Percentiles rank a stretch among this genome's conserved stretches.
phyloP scores from a whole-genome alignment of 2,113 vertebrate species.

The Pterocles orientalis region DNA sequence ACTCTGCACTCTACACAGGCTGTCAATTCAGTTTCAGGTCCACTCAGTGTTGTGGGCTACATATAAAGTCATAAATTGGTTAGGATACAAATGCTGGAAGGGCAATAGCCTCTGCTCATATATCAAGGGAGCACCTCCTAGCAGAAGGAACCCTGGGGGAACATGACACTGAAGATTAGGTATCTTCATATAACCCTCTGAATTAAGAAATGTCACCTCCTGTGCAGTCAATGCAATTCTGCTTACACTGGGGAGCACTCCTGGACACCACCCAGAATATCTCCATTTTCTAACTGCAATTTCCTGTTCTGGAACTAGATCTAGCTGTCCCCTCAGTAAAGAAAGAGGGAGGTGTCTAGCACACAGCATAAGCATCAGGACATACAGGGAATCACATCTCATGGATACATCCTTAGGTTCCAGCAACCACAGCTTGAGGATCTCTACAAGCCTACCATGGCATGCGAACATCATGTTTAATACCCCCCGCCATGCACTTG shows the following conservation, averaged over 20 bases:
- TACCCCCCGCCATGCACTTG: accelerated
- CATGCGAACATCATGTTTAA: neutral
- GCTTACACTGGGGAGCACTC: neutral
- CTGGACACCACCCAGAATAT: neutral
- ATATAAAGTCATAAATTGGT: neutral
- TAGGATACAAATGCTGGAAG: neutral
- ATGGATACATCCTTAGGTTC: neutral
- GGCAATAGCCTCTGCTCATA: neutral
- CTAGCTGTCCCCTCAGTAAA: neutral
- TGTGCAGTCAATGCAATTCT: neutral
- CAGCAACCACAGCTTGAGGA: neutral
- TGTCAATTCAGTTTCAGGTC: neutral
- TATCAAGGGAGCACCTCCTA: neutral
- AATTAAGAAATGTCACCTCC: neutral
- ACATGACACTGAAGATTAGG: accelerated
- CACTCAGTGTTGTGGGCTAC: neutral
- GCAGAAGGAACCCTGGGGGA: neutral
- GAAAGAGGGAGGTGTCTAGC: neutral
- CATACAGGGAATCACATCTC: neutral
- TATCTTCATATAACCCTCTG: neutral
- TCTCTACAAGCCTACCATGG: neutral
- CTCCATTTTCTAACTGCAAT: neutral
- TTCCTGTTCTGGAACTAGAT: neutral
- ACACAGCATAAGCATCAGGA: neutral
- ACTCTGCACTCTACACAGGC: neutral